Base-by-base conservation (phyloP, 2,113 vertebrate species). In the Rhombomys opimus region DNA sequence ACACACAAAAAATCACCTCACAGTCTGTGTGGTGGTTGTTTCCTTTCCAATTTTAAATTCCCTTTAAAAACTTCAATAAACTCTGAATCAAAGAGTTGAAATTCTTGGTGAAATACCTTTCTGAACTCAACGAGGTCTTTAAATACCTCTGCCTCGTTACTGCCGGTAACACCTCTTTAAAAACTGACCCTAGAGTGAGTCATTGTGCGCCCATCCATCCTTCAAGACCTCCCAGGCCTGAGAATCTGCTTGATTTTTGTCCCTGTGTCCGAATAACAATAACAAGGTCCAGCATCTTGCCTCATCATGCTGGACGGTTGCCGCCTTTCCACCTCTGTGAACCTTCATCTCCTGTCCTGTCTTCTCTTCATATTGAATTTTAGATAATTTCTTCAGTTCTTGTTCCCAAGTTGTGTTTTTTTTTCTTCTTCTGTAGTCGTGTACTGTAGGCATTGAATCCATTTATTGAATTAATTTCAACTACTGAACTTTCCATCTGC, bases 31-130 rank as follows among this genome's bases (percentile, higher is more conserved):
- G 32, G 15, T 85, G 35, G 11, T 68, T 86, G 52, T 72, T 89
- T 52, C 59, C 46, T 46, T 70, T n/a, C 6, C 84, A 72, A 77
- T 46, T 95, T 91, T 81, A 93, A 89, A 81, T 87, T 63, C 68
- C 65, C 50, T 72, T 82, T 86, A 41, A n/a, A 89, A n/a, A 82
- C 23, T 41, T 82, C 91, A 22, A 41, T 61, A 27, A 72, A 89
- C 78, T 84, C 17, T 27, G 70, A 96, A 82, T 73, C 6, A 84
- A 96, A 63, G 59, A 72, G 91, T 63, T 85, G 41, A 84, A 92
- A 38, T 82, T 57, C 23, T 68, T 27, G 41, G 46, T 70, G 50
- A 70, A 95, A 81, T 70, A 85, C 13, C 2, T 57, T 92, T 87
- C 41, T 91, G 82, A 46, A 63, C 14, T 25, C 7, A 77, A 87